Conservation (phyloP, 92 coral and sea anemone genomes). For the Anthopleura xanthogrammica region DNA sequence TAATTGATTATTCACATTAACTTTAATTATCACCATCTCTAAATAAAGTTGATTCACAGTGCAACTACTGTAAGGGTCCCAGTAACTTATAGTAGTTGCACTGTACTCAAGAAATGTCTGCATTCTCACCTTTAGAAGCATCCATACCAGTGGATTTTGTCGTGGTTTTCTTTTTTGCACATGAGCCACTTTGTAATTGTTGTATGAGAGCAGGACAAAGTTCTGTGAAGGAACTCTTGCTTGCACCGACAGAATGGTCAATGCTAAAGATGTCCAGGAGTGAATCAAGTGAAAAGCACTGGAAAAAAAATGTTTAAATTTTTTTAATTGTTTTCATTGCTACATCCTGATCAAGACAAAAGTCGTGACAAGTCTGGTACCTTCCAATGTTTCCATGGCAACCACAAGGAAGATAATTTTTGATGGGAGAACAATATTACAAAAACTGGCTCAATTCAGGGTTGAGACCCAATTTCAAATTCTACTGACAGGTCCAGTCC, state of each 20-base stretch:
- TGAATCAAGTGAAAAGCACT: constrained; percentile 85
- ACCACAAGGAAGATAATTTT: too few relatives aligned
- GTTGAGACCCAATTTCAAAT: too few relatives aligned
- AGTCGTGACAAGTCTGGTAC: too few relatives aligned
- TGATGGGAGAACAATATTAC: too few relatives aligned
- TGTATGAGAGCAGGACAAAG: constrained; percentile 86
- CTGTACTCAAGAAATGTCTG: background rate
- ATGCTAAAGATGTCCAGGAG: constrained; percentile 66
- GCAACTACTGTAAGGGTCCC: too few relatives aligned
- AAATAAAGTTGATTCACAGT: too few relatives aligned
- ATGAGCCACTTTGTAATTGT: constrained; percentile 69
- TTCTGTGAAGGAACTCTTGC: constrained; percentile 56
- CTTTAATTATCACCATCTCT: too few relatives aligned
- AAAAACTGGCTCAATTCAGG: too few relatives aligned
- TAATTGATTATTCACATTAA: background rate
- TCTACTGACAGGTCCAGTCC: too few relatives aligned
- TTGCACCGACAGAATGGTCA: constrained; percentile 73
- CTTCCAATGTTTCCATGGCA: too few relatives aligned
- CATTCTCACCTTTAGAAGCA: constrained; percentile 46
- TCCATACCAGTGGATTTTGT: background rate
- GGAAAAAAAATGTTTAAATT: constrained; percentile 15
- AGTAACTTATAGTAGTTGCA: background rate
- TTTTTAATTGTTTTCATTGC: too few relatives aligned
- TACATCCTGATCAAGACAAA: too few relatives aligned
- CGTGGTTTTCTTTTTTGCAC: constrained; percentile 31